phyloP scores from a whole-genome alignment of 1,140 invertebrate species.

The Euwallacea fornicatus region DNA sequence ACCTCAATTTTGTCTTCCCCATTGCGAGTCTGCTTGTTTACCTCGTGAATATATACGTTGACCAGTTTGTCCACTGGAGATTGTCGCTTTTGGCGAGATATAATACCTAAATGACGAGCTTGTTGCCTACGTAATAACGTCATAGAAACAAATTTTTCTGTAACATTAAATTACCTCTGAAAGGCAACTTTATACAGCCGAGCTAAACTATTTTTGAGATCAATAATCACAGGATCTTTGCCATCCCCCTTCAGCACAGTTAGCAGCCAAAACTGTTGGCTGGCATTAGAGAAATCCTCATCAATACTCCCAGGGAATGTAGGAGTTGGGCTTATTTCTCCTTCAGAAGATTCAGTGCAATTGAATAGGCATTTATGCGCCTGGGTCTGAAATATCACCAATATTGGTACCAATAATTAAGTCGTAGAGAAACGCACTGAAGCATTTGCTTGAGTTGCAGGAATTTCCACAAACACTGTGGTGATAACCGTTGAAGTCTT shows the following conservation, averaged over 20 bases:
- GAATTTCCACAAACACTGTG: constrained; percentile 60
- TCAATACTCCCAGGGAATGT: constrained; percentile 29
- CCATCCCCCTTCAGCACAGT: constrained; percentile 64
- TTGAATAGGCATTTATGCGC: not conserved
- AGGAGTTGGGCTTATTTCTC: constrained; percentile 41
- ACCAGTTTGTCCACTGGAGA: constrained; percentile 47
- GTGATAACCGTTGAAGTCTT: constrained; percentile 63
- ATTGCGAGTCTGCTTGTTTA: constrained; percentile 49
- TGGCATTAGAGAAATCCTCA: constrained; percentile 49
- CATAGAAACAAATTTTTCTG: not conserved
- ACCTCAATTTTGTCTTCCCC: constrained; percentile 57
- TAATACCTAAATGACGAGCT: constrained; percentile 68
- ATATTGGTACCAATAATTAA: too few species aligned
- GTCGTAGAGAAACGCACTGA: not conserved
- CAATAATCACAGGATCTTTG: constrained; percentile 50
- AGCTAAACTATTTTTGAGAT: constrained; percentile 62
- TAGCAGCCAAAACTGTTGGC: constrained; percentile 75
- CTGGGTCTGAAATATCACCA: not conserved
- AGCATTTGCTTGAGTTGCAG: constrained; percentile 38
- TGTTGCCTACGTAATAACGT: constrained; percentile 62
- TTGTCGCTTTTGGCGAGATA: constrained; percentile 43
- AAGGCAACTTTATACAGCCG: constrained; percentile 67
- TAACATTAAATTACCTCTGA: constrained; percentile 55
- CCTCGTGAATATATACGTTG: constrained; percentile 56
- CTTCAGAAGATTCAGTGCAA: not conserved